A percentile compares a stretch with the other conserved stretches of the same genome.
These are phyloP conservation scores for Ammodytes dubius DNA, from an alignment of 2,113 vertebrate species.

Conservation along the genomic window DNA sequence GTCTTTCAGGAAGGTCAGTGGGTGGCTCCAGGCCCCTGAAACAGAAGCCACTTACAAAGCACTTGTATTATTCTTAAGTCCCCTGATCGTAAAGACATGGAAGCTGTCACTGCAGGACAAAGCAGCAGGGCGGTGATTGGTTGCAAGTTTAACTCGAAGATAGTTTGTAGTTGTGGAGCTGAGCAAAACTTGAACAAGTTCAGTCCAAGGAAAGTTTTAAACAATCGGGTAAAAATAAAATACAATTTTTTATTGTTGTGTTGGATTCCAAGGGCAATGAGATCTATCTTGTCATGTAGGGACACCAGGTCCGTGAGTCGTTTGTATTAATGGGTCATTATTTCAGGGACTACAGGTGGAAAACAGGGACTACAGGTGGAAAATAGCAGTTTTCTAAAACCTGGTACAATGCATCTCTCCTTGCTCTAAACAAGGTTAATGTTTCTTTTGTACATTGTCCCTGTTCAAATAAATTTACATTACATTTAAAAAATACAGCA, in stretches of 20 bases:
- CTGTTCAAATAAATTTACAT: no score
- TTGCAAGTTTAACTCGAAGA: conserved; percentile 3
- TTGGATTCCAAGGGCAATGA: neutral
- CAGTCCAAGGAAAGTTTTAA: neutral
- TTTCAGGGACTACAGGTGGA: neutral
- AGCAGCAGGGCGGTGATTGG: conserved; percentile 6
- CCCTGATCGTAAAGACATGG: conserved; percentile 48
- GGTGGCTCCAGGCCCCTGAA: conserved; percentile 53
- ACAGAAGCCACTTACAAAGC: conserved; percentile 71
- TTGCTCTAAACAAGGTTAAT: no score
- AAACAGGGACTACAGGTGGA: no score
- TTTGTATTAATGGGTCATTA: conserved; percentile 16
- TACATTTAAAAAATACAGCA: no score
- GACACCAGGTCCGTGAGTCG: neutral
- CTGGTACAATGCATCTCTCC: no score
- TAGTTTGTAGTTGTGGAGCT: neutral
- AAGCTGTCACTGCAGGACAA: neutral
- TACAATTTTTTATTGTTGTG: neutral
- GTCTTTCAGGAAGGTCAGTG: conserved; percentile 72
- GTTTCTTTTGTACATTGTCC: no score
- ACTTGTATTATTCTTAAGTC: conserved; percentile 49
- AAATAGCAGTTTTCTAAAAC: no score
- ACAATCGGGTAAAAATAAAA: neutral
- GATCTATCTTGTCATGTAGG: neutral
- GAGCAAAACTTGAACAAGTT: neutral